Percentiles rank a stretch among this genome's conserved stretches.
These are phyloP conservation scores for Nycticebus coucang DNA, from an alignment of 2,113 vertebrate genomes.

Conservation along the genomic window DNA sequence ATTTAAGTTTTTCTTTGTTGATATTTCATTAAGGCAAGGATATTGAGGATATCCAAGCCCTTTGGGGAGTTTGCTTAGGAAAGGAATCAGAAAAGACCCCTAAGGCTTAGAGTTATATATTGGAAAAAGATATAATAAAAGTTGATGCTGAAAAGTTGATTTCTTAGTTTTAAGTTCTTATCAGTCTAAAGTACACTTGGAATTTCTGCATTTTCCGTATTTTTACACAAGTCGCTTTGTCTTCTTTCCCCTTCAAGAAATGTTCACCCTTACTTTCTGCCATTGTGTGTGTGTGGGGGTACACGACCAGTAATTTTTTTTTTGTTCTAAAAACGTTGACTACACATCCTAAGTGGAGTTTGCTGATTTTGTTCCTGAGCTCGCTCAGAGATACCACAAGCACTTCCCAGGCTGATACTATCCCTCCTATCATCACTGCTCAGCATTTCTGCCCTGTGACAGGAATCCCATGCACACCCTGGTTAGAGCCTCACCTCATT, in stretches of 20 bases:
- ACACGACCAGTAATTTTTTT: neutral
- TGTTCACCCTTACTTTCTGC: neutral
- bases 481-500: fast-evolving
- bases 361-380: neutral
- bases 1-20: neutral
- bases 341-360: neutral
- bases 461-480: no score
- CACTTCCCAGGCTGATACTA: neutral
- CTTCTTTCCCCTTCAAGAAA: neutral
- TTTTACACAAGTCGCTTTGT: neutral
- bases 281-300: neutral
- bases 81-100: neutral
- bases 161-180: neutral
- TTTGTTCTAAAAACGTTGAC: neutral
- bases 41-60: neutral
- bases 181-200: neutral
- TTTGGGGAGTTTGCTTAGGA: neutral
- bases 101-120: neutral
- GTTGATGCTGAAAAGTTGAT: neutral
- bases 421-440: neutral
- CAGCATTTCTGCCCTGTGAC: neutral
- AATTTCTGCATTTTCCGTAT: neutral
- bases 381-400: neutral
- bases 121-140: neutral
- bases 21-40: constrained; percentile 31